These are phyloP conservation scores for Drosophila falleni DNA, from an alignment of 2,888 invertebrate species.

Conservation along the genomic window DNA sequence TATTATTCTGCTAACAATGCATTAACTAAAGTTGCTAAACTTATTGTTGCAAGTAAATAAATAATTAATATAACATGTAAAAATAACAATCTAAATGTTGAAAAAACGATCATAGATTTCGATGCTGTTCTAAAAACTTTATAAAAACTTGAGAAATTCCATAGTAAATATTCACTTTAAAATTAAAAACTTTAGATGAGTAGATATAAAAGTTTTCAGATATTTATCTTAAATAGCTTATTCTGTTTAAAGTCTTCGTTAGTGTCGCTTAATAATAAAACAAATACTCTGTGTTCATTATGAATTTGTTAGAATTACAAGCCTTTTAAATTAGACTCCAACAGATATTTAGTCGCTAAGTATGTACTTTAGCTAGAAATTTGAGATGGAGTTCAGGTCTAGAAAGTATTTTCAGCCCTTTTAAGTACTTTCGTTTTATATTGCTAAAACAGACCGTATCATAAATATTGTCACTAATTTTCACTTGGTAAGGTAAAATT, in stretches of 20 bases:
- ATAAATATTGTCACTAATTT: slow-evolving; percentile 74
- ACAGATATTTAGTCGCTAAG: neutral
- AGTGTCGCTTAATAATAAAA: no score
- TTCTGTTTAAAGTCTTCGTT: no score
- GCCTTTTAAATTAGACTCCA: slow-evolving; percentile 1
- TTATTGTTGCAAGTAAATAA: slow-evolving; percentile 38
- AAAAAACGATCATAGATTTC: no score
- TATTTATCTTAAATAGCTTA: no score
- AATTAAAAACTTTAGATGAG: no score
- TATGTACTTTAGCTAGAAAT: neutral
- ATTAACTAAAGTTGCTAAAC: slow-evolving; percentile 20
- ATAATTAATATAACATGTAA: neutral
- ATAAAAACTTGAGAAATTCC: no score
- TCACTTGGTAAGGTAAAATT: slow-evolving; percentile 42
- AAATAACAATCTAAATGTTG: neutral
- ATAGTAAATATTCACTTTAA: no score
- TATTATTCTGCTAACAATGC: neutral
- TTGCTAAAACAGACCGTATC: slow-evolving; percentile 28
- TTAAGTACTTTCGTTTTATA: slow-evolving; percentile 10
- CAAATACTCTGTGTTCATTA: neutral
- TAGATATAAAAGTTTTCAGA: no score
- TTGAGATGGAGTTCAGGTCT: no score
- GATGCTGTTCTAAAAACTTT: no score
- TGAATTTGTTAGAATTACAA: neutral
- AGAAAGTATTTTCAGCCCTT: slow-evolving; percentile 1